Evolutionary conservation across 2,113 vertebrate species (phyloP).

Genomic region (Tetrao urogallus): DNA sequence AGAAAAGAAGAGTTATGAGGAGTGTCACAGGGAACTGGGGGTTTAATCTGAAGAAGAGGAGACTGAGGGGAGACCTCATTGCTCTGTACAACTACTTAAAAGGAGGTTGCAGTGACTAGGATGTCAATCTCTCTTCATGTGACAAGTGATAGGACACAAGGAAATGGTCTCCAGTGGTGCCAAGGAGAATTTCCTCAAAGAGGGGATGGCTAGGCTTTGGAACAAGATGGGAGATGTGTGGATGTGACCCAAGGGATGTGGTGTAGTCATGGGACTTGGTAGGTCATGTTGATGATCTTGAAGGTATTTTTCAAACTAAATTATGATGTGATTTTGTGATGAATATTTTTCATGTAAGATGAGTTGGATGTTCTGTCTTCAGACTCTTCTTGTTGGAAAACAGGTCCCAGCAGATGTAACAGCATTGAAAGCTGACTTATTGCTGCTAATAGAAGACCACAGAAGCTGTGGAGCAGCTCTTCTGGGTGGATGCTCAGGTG

Average conservation of each 20-base stretch:
- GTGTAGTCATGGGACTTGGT: not conserved
- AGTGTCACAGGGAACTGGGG: not conserved
- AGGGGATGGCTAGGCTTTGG: not conserved
- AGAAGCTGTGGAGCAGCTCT: not conserved
- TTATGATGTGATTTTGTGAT: not conserved
- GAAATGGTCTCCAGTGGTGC: not conserved
- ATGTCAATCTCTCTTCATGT: not conserved
- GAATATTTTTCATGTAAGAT: not conserved
- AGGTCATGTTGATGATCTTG: not conserved
- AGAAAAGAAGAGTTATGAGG: not conserved
- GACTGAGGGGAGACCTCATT: not conserved
- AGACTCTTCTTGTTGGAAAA: not conserved
- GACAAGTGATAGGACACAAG: not conserved
- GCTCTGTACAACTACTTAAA: not conserved
- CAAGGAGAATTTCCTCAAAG: not conserved
- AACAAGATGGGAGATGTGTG: not conserved
- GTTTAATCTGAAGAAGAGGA: not conserved
- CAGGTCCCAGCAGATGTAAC: accelerated
- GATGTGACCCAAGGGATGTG: not conserved
- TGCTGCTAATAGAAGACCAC: not conserved
- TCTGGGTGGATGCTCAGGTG: not conserved
- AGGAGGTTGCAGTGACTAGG: not conserved
- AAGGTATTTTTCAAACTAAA: not conserved
- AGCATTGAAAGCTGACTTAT: not conserved
- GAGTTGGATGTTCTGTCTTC: not conserved